Evolutionary conservation across 1,140 invertebrate genomes (phyloP).

Genomic region (Cylas formicarius): DNA sequence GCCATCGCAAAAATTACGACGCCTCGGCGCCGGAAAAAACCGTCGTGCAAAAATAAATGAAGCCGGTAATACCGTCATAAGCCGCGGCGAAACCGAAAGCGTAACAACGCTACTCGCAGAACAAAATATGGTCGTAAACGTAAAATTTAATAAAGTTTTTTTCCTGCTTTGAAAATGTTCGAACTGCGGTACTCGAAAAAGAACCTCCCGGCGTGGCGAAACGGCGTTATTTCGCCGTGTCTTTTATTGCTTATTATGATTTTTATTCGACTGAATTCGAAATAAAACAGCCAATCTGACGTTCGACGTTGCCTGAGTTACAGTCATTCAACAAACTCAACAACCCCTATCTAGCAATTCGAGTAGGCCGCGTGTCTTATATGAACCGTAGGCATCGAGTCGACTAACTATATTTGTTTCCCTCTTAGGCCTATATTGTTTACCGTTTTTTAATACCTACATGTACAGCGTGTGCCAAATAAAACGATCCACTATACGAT

Average conservation of each 20-base stretch:
- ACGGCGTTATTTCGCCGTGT: slow-evolving; percentile 21
- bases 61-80: slow-evolving; percentile 25
- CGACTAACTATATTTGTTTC: too few species aligned
- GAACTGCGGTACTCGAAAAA: slow-evolving; percentile 14
- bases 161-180: slow-evolving; percentile 21
- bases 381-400: too few species aligned
- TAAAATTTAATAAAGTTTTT: slow-evolving; percentile 28
- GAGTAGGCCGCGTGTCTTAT: too few species aligned
- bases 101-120: slow-evolving; percentile 25
- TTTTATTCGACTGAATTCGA: slow-evolving; percentile 13
- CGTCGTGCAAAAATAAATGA: slow-evolving; percentile 18
- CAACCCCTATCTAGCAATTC: too few species aligned
- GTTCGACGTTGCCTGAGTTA: too few species aligned
- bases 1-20: slow-evolving; percentile 26
- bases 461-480: too few species aligned
- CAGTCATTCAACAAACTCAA: too few species aligned
- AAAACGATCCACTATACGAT: too few species aligned
- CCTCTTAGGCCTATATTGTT: too few species aligned
- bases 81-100: slow-evolving; percentile 17
- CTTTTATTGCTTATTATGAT: slow-evolving; percentile 27
- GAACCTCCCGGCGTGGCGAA: slow-evolving; percentile 16
- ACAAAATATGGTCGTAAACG: slow-evolving; percentile 25
- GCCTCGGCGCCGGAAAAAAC: slow-evolving; percentile 17
- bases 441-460: too few species aligned
- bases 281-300: slow-evolving; percentile 13